A percentile compares a stretch with the other conserved stretches of the same genome.
Conservation (phyloP, 2,888 invertebrate species). For the Sycophila texana region DNA sequence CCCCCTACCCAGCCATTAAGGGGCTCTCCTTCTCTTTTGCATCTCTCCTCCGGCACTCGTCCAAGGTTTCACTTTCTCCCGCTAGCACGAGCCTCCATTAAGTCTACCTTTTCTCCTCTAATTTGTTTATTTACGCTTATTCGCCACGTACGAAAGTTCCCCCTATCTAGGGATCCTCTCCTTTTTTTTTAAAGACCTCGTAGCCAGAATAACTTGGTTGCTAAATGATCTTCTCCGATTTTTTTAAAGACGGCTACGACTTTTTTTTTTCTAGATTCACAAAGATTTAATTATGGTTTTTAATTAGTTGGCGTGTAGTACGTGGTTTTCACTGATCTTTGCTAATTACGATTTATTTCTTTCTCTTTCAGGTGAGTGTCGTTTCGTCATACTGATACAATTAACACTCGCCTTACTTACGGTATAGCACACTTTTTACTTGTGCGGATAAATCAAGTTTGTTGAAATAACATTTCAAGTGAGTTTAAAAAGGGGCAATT, state of each 20-base stretch:
- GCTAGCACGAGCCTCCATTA: constrained; percentile 11
- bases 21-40: constrained; percentile 6
- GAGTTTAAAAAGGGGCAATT: not conserved
- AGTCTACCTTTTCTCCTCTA: not conserved
- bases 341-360: not conserved
- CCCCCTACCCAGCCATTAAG: constrained; percentile 25
- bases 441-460: not conserved
- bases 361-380: constrained; percentile 27
- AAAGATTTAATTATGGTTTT: not conserved
- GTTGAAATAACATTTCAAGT: not conserved
- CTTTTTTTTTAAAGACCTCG: not conserved
- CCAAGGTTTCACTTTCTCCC: constrained; percentile 35
- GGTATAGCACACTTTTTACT: not conserved
- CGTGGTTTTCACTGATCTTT: not conserved
- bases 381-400: constrained; percentile 5
- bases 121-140: constrained; percentile 21
- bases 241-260: not conserved
- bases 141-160: not conserved
- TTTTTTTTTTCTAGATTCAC: not conserved
- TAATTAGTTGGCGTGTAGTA: not conserved
- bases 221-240: not conserved
- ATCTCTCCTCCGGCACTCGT: not conserved
- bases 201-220: not conserved
- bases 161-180: not conserved
- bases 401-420: constrained; percentile 14